Conservation (phyloP, 1,140 invertebrate genomes). For the Whitmania pigra region DNA sequence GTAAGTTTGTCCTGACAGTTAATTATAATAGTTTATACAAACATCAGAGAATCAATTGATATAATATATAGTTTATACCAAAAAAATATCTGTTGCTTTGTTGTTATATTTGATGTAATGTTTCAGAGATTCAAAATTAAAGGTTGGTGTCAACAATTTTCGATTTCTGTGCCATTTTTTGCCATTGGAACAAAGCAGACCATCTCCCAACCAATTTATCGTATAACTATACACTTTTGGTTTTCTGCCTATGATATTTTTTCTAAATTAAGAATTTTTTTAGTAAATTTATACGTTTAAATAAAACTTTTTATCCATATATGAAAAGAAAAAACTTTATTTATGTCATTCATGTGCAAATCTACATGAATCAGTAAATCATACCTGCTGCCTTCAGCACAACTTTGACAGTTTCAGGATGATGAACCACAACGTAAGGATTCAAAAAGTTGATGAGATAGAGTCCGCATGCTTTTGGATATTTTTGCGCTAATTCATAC, state of each 20-base stretch:
- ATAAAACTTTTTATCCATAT: too few relatives aligned
- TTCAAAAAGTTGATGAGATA: neutral
- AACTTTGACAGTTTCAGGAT: neutral
- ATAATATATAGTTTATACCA: neutral
- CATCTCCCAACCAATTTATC: slow-evolving; percentile 55
- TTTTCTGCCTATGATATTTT: neutral
- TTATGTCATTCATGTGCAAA: neutral
- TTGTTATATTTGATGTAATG: slow-evolving; percentile 64
- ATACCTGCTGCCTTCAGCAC: neutral
- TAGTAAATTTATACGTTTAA: too few relatives aligned
- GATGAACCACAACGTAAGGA: neutral
- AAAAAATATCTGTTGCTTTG: slow-evolving; percentile 54
- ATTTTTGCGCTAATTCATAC: neutral
- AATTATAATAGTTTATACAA: neutral
- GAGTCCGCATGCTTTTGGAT: neutral
- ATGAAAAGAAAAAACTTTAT: too few relatives aligned
- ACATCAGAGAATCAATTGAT: neutral
- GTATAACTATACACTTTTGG: neutral
- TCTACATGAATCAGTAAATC: neutral
- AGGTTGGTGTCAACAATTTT: slow-evolving; percentile 72
- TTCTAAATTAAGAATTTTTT: too few relatives aligned
- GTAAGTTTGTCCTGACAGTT: neutral
- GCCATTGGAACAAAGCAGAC: slow-evolving; percentile 60
- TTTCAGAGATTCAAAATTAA: slow-evolving; percentile 70
- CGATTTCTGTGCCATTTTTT: slow-evolving; percentile 60